phyloP scores from a whole-genome alignment of 2,888 invertebrate genomes.

The Polylopha cassiicola region DNA sequence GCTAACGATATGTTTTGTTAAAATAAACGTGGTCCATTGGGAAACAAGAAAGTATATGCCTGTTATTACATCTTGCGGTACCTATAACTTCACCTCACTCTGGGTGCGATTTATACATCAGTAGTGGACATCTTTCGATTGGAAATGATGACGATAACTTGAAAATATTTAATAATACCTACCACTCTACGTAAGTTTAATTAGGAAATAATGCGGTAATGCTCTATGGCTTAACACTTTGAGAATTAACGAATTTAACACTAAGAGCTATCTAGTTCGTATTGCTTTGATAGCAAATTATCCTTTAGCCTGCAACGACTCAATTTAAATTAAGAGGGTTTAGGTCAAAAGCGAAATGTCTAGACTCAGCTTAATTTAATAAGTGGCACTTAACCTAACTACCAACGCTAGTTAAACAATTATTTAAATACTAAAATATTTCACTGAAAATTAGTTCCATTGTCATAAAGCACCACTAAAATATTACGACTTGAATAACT shows the following conservation, averaged over 20 bases:
- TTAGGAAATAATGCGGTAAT: too few species aligned
- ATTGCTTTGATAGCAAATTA: conserved; percentile 2
- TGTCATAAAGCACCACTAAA: too few species aligned
- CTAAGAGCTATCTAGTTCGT: background rate
- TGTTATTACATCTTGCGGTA: too few species aligned
- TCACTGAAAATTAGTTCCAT: conserved; percentile 11
- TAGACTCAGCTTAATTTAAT: conserved; percentile 14
- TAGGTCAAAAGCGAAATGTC: conserved; percentile 9
- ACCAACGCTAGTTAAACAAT: background rate
- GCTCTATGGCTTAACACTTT: background rate
- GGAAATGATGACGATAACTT: too few species aligned
- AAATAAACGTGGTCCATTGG: too few species aligned
- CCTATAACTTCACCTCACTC: too few species aligned
- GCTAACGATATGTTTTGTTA: too few species aligned
- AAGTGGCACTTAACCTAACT: conserved; percentile 7
- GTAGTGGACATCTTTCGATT: too few species aligned
- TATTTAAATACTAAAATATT: conserved; percentile 11
- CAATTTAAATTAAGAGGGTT: conserved; percentile 6
- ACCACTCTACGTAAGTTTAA: background rate
- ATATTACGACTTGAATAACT: too few species aligned
- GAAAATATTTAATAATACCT: too few species aligned
- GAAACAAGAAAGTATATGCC: too few species aligned
- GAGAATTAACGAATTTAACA: background rate
- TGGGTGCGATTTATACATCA: too few species aligned
- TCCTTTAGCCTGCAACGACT: background rate